These are phyloP conservation scores for Aethes cnicana DNA, from an alignment of 2,888 invertebrate species.

Conservation along the genomic window DNA sequence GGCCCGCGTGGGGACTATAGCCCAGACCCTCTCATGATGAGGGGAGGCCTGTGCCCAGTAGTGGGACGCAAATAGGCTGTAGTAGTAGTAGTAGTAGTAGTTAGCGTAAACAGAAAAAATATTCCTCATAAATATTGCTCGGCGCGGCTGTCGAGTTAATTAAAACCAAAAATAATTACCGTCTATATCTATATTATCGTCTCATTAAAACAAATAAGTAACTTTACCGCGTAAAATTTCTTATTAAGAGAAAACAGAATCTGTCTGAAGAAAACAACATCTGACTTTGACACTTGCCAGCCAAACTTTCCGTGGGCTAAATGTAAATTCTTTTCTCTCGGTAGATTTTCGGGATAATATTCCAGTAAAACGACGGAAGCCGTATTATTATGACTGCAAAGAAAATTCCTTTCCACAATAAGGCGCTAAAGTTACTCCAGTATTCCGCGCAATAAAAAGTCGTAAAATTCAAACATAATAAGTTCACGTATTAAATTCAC, in stretches of 20 bases:
- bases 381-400: constrained; percentile 23
- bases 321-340: constrained; percentile 19
- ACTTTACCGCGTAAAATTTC: neutral
- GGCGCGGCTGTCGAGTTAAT: too few relatives aligned
- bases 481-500: neutral
- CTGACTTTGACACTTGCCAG: constrained; percentile 16
- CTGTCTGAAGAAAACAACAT: neutral
- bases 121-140: too few relatives aligned
- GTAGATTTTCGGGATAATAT: constrained; percentile 20
- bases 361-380: constrained; percentile 20
- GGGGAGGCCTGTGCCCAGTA: too few relatives aligned
- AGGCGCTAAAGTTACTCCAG: constrained; percentile 21
- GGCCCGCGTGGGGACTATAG: too few relatives aligned
- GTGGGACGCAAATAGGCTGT: too few relatives aligned
- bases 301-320: constrained; percentile 1
- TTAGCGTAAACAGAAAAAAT: too few relatives aligned
- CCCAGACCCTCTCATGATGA: too few relatives aligned
- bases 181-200: too few relatives aligned
- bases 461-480: neutral
- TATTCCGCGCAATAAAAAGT: constrained; percentile 21
- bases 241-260: neutral
- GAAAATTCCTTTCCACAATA: constrained; percentile 21
- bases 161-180: too few relatives aligned
- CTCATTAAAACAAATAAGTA: too few relatives aligned
- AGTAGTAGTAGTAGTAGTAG: too few relatives aligned